Evolutionary conservation across 2,797 vertebrate genomes (phyloP).

Genomic region (Acipenser transmontanus): DNA sequence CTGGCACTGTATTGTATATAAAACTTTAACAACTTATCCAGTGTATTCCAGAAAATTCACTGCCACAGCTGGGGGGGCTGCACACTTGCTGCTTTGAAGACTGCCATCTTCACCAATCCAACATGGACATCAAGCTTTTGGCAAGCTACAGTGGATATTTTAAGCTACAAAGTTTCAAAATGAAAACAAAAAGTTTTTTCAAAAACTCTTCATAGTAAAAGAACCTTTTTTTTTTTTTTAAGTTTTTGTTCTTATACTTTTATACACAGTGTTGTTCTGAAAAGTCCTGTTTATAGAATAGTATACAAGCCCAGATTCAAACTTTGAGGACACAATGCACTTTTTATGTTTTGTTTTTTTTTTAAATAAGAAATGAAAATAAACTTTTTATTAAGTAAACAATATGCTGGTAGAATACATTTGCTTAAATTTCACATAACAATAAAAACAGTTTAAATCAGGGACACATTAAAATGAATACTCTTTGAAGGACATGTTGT

Average conservation of each 20-base stretch:
- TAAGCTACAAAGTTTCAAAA: conserved; percentile 27
- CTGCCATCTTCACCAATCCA: conserved; percentile 55
- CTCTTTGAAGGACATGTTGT: conserved; percentile 10
- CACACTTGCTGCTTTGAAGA: conserved; percentile 15
- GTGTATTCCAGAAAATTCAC: conserved; percentile 57
- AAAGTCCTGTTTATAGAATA: not conserved
- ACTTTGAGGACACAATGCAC: conserved; percentile 13
- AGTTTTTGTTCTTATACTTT: conserved; percentile 11
- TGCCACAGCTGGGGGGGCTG: conserved; percentile 46
- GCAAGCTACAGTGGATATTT: conserved; percentile 47
- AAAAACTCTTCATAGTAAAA: conserved; percentile 27
- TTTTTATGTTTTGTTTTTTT: not conserved
- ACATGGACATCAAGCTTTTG: conserved; percentile 69
- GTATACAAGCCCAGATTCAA: conserved; percentile 12
- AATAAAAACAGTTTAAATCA: conserved; percentile 18
- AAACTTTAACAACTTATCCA: conserved; percentile 77
- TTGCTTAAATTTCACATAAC: conserved; percentile 9
- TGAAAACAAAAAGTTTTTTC: conserved; percentile 35
- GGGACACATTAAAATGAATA: conserved; percentile 19
- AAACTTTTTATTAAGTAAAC: conserved; percentile 18
- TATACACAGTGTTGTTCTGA: conserved; percentile 9
- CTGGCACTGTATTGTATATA: conserved; percentile 76
- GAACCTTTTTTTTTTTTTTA: conserved; percentile 10
- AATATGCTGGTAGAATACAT: conserved; percentile 18
- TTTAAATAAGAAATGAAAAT: conserved; percentile 16